Conservation (phyloP, 2,888 invertebrate species). For the Diarsia dahlii region DNA sequence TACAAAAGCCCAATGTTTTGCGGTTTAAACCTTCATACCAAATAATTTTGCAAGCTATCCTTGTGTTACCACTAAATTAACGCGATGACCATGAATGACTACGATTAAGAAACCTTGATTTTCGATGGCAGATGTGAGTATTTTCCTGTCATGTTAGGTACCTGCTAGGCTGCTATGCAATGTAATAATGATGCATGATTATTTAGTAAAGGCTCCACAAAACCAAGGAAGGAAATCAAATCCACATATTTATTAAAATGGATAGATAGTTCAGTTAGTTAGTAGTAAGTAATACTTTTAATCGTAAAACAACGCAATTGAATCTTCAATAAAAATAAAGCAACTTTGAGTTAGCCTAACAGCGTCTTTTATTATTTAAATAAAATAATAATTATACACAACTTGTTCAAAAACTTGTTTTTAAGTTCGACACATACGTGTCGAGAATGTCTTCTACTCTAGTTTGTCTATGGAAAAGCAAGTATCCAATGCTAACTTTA, state of each 20-base stretch:
- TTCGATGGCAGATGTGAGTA: conserved; percentile 24
- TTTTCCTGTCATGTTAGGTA: conserved; percentile 38
- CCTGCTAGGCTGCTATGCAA: neutral
- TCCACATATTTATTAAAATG: neutral
- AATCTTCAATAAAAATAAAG: neutral
- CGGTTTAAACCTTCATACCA: conserved; percentile 7
- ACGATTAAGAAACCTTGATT: conserved; percentile 39
- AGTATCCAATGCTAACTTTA: conserved; percentile 46
- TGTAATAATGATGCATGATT: neutral
- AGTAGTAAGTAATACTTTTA: neutral
- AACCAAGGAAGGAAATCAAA: neutral
- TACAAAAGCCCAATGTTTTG: conserved; percentile 20
- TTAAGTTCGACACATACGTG: neutral
- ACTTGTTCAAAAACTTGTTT: neutral
- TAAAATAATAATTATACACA: neutral
- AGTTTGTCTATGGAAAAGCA: conserved; percentile 50
- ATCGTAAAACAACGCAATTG: neutral
- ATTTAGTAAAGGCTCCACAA: neutral
- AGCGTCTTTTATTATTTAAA: neutral
- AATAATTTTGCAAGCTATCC: conserved; percentile 40
- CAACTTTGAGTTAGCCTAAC: neutral
- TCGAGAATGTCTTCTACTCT: conserved; percentile 47
- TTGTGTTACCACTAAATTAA: conserved; percentile 37
- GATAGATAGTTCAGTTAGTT: neutral
- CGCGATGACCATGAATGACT: conserved; percentile 42